Base-by-base conservation (phyloP, 2,888 invertebrate species). In the Polyploca ridens region DNA sequence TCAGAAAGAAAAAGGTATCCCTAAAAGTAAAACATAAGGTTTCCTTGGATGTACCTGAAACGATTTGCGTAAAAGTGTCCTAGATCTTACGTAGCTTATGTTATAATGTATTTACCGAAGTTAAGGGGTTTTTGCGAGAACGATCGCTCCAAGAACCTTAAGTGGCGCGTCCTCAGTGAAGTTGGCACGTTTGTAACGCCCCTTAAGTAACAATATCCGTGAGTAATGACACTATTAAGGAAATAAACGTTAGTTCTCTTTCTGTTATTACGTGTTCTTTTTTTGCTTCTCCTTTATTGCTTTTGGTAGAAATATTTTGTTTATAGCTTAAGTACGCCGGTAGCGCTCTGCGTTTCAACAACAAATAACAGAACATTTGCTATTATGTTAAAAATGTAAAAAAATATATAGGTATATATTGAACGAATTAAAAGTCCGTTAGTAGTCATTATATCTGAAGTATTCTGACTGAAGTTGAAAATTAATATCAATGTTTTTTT, bases 181-280 rank as follows among this genome's bases (percentile, higher is more conserved):
- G 66, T 74, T 73, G 58, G 63, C 66, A 65, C 72, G 67, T 67
- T 69, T 66, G 65, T 62, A 65, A 62, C 69, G 70, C 67, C 69
- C 66, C 69, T 63, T 64, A 67, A 68, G 69, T 69, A 69, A 74
- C 73, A 74, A 72, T 71, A 65, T 69, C 69, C 58, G 67, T 75
- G 74, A 79, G 63, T 75, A 76, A 81, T 74, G 77, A 70, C 69
- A 74, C 71, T 76, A 69, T 76, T 69, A 78, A 69, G 64, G 64
- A 71, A 70, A 77, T 75, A 73, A 73, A 77, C 76, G 73, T 67
- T 70, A 70, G 69, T 73, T 70, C 70, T 70, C 64, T 66, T 57
- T 27, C 62, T 54, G 62, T 63, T 63, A 44, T 62, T 58, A 44
- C 44, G 58, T 60, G 60, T 58, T 54, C 27, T 62, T 65, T 66